A percentile compares a stretch with the other conserved stretches of the same genome.
Evolutionary conservation across 2,113 vertebrate species (phyloP).

Genomic region (Sigmodon hispidus): DNA sequence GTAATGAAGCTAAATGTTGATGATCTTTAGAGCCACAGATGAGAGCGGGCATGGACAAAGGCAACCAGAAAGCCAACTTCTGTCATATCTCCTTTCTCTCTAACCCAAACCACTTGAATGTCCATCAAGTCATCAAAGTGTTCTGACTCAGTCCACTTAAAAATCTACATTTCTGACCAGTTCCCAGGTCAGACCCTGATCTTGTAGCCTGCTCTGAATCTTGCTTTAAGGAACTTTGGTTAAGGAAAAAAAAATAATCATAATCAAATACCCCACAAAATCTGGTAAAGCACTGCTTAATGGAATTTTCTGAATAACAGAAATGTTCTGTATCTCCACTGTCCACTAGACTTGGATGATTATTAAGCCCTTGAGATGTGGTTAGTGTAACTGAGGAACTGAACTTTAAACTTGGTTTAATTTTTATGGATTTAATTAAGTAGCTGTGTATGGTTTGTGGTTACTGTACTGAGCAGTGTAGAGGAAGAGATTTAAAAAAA

Average conservation of each 20-base stretch:
- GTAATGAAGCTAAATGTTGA: not conserved
- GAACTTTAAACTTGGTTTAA: slow-evolving; percentile 14
- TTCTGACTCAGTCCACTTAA: not conserved
- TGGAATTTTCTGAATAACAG: not conserved
- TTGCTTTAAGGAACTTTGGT: not conserved
- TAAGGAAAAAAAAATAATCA: not conserved
- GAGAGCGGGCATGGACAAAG: not conserved
- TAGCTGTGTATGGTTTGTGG: not conserved
- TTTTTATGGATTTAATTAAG: slow-evolving; percentile 29
- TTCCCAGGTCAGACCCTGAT: not conserved
- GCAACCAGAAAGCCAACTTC: not conserved
- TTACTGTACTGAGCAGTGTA: not conserved
- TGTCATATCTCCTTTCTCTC: not conserved
- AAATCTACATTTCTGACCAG: not conserved
- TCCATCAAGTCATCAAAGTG: too few relatives aligned
- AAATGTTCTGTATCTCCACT: not conserved
- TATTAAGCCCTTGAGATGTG: not conserved
- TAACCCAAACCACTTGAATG: not conserved
- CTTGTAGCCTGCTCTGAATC: not conserved
- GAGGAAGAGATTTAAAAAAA: not conserved
- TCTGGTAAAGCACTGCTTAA: not conserved
- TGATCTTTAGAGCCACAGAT: slow-evolving; percentile 3
- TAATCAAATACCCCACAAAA: not conserved
- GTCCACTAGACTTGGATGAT: not conserved
- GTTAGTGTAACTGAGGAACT: not conserved